Conservation (phyloP, 2,797 vertebrate genomes). For the Mus spretus region DNA sequence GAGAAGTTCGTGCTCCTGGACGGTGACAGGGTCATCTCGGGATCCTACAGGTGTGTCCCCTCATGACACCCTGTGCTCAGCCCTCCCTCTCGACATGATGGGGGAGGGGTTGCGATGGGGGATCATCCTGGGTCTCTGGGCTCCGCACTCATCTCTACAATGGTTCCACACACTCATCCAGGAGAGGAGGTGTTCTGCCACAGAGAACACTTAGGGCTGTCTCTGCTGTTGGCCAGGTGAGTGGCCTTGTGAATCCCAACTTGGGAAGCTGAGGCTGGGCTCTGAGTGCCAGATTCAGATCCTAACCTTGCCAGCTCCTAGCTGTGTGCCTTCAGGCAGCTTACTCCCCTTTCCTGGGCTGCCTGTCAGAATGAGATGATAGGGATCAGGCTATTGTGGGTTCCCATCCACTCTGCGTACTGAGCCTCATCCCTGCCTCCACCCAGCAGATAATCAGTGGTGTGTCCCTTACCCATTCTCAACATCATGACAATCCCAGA, state of each 20-base stretch:
- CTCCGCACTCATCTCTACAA: background rate
- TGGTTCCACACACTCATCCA: background rate
- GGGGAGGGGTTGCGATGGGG: background rate
- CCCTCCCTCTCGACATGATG: background rate
- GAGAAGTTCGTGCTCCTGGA: slow-evolving; percentile 94
- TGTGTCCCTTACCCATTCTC: background rate
- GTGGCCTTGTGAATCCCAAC: background rate
- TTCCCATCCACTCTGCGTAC: background rate
- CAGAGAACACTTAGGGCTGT: background rate
- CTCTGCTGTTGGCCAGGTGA: fast-evolving
- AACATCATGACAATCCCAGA: background rate
- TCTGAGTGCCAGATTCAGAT: background rate
- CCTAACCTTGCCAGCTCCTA: background rate
- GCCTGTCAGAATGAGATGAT: no score
- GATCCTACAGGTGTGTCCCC: slow-evolving; percentile 92
- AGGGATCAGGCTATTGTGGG: background rate
- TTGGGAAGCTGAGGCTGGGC: background rate
- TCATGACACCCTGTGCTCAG: fast-evolving
- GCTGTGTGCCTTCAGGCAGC: background rate
- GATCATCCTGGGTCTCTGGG: background rate
- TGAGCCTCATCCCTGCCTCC: background rate
- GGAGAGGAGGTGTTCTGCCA: background rate
- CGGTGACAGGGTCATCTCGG: slow-evolving; percentile 91
- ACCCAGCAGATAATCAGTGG: background rate
- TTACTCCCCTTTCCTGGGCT: background rate